phyloP scores from a whole-genome alignment of 2,797 vertebrate species.

The Coendou prehensilis region DNA sequence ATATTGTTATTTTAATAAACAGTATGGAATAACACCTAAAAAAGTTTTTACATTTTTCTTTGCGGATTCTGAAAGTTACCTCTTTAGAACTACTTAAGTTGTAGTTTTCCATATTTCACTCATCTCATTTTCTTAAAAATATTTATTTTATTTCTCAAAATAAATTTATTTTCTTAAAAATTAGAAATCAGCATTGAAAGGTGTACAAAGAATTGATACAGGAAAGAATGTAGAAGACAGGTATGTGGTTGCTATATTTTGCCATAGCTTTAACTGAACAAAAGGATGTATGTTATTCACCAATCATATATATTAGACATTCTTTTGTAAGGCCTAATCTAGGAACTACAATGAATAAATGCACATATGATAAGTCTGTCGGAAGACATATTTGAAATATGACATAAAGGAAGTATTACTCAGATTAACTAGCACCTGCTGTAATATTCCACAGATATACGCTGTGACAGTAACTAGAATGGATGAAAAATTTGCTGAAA shows the following conservation, averaged over 20 bases:
- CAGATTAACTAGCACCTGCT: background rate
- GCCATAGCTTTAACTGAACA: background rate
- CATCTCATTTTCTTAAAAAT: background rate
- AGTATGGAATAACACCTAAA: background rate
- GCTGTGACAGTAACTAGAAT: background rate
- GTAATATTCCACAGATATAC: background rate
- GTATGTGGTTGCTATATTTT: background rate
- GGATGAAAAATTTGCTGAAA: background rate
- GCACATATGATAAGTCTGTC: background rate
- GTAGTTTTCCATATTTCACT: background rate
- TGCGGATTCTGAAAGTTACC: background rate
- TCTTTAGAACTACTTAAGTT: background rate
- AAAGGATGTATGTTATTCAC: background rate
- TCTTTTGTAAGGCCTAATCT: background rate
- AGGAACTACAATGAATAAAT: background rate
- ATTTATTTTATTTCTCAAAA: no score
- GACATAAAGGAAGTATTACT: background rate
- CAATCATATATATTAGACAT: background rate
- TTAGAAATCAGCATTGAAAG: background rate
- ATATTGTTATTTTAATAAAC: background rate
- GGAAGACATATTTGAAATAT: background rate
- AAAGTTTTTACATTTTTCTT: background rate
- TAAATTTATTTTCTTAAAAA: background rate
- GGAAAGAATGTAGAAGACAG: background rate
- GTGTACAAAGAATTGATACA: background rate